These are phyloP conservation scores for Hetaerina americana DNA, from an alignment of 1,140 invertebrate genomes.

Conservation along the genomic window DNA sequence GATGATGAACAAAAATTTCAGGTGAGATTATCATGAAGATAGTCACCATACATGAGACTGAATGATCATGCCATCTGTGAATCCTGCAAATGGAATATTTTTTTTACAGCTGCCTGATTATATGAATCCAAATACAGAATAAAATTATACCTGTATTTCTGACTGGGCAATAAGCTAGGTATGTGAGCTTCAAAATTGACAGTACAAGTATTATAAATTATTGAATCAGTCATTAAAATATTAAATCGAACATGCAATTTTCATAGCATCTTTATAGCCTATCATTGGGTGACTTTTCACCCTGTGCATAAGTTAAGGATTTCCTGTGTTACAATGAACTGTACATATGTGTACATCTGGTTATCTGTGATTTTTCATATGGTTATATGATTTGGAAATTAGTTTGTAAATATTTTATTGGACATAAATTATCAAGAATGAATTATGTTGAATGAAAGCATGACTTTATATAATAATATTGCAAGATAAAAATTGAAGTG, in stretches of 20 bases:
- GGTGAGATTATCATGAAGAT: too few relatives aligned
- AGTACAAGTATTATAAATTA: not conserved
- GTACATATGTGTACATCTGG: not conserved
- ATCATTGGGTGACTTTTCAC: not conserved
- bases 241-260: not conserved
- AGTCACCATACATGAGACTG: not conserved
- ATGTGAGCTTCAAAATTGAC: not conserved
- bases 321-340: not conserved
- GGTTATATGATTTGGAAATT: not conserved
- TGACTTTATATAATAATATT: not conserved
- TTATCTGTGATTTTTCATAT: not conserved
- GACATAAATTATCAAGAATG: not conserved
- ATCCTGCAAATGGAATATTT: not conserved
- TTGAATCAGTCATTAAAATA: not conserved
- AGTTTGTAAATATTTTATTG: not conserved
- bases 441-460: not conserved
- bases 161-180: not conserved
- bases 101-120: not conserved
- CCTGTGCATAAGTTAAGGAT: not conserved
- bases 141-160: not conserved
- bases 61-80: not conserved
- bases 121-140: not conserved
- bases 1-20: too few relatives aligned
- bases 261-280: not conserved
- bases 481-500: not conserved